Evolutionary conservation across 2,888 invertebrate genomes (phyloP), one percentile per base, ranked within the genome.

Genomic region (Dyspetes luteomarginatus): DNA sequence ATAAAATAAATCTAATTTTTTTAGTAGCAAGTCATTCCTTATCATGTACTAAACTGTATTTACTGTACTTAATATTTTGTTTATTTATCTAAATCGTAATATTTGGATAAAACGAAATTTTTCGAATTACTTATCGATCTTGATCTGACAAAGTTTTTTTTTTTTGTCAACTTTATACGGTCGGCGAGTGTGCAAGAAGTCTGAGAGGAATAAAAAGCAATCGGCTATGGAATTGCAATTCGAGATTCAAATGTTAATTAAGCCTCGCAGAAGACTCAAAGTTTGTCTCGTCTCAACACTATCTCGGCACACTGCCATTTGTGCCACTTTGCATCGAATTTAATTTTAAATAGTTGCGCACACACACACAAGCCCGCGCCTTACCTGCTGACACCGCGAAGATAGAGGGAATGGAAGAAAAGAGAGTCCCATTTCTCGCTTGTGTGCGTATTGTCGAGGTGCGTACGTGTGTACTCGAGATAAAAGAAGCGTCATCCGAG

Each of bases 321-420:
- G 90, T 90, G 89, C 90, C 87, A 91, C 88, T 89, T 90, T 87
- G 88, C 88, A 83, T 86, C 86, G 87, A 88, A 89, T 90, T 90
- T 90, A 90, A 90, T 90, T 90, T 89, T 89, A 90, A 90, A 90
- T 91, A 86, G 88, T 87, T 84, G 85, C 75, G 65, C 15, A 36
- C 41, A 28, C 78, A 12, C 48, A 17, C 5, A 5, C 48, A 4
- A 48, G 7, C 7, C 48, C 17, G 17, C n/a, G n/a, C 36, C 56
- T 17, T 58, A 67, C 60, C 72, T 50, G 65, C 24, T 50, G 65
- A 43, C 67, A 45, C 79, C 73, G 68, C 41, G 50, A 56, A 60
- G 65, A 67, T 55, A 43, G 36, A 60, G 36, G 26, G 2, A 50
- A 50, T 24, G 26, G 36, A 30, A 50, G 12, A 7, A 12, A 36